Conservation (phyloP, 2,113 vertebrate genomes). For the Craseonycteris thonglongyai region DNA sequence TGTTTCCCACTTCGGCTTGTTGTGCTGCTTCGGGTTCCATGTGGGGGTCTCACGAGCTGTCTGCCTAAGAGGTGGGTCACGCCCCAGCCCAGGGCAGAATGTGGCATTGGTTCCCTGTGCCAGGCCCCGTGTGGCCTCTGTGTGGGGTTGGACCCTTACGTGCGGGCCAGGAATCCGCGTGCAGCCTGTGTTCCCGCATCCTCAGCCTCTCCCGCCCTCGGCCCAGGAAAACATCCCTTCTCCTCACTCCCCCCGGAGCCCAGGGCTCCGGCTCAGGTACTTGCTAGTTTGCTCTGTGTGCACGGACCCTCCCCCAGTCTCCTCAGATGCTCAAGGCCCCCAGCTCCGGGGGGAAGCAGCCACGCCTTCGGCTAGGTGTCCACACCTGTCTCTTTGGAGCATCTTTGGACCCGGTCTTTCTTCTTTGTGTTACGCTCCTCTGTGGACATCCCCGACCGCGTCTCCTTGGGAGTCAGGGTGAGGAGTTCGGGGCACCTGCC, state of each 20-base stretch:
- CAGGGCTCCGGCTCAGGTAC: background rate
- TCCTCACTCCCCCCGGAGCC: background rate
- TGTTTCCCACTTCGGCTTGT: background rate
- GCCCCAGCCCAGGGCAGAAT: background rate
- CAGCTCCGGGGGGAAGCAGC: background rate
- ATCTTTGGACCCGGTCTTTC: background rate
- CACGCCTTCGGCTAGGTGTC: background rate
- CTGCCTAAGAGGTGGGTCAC: background rate
- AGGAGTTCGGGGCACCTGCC: background rate
- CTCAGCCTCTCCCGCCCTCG: background rate
- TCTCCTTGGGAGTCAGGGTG: background rate
- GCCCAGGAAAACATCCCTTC: background rate
- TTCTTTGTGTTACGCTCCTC: background rate
- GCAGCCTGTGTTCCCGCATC: background rate
- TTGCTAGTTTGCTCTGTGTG: background rate
- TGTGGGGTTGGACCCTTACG: accelerated
- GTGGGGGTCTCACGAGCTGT: background rate
- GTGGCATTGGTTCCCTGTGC: no score
- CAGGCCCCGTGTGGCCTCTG: background rate
- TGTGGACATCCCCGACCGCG: background rate
- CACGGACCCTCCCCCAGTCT: background rate
- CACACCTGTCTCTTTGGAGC: background rate
- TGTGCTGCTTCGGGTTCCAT: background rate
- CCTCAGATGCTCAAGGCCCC: background rate
- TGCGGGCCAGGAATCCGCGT: accelerated